Conservation (phyloP, 2,113 vertebrate genomes). For the Labeo rohita region DNA sequence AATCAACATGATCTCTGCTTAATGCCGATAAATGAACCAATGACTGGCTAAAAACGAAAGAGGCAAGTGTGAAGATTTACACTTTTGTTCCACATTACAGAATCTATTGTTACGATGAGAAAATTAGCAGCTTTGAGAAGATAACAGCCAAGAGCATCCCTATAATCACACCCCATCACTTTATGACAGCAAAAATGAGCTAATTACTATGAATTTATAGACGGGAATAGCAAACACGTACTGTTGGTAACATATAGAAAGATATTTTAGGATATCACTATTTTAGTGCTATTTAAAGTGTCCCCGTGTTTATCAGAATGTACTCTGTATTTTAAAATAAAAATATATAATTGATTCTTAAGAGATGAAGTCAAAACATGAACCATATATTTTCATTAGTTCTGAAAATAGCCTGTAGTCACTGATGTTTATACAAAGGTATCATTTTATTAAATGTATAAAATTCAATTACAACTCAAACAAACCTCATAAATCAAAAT, state of each 20-base stretch:
- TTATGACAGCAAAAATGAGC: conserved; percentile 6
- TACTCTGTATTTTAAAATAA: background rate
- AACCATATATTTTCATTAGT: background rate
- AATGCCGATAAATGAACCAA: background rate
- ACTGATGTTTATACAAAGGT: background rate
- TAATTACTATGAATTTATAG: conserved; percentile 4
- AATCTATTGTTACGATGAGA: conserved; percentile 16
- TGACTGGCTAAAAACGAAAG: background rate
- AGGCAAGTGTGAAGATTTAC: conserved; percentile 15
- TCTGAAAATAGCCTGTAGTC: background rate
- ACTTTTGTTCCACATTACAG: background rate
- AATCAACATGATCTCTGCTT: background rate
- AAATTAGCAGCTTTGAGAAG: background rate
- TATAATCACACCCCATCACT: background rate
- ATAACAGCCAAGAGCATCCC: background rate
- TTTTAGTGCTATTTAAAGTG: background rate
- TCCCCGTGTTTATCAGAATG: background rate
- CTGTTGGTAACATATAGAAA: background rate
- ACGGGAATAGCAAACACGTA: background rate
- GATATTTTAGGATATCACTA: background rate
- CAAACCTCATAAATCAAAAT: too few relatives aligned
- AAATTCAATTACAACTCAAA: background rate
- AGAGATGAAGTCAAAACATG: background rate
- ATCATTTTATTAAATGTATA: background rate
- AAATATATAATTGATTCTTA: background rate